These are phyloP conservation scores for Gibbula magus DNA, from an alignment of 2,888 invertebrate species.

Conservation along the genomic window DNA sequence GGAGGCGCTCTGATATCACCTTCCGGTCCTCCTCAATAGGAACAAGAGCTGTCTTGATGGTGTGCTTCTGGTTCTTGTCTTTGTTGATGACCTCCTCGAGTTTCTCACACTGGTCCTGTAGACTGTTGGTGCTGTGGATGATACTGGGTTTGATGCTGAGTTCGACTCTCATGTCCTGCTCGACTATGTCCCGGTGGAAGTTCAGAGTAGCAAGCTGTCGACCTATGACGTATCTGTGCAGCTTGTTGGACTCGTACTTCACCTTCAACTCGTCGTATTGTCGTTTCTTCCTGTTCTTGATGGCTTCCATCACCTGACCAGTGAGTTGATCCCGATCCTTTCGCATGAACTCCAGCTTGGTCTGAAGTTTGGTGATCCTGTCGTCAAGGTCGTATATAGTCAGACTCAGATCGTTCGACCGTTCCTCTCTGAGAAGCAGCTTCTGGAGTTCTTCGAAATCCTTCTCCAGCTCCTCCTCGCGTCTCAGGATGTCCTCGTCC, in stretches of 20 bases:
- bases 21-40: slow-evolving; percentile 58
- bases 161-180: slow-evolving; percentile 60
- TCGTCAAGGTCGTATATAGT: slow-evolving; percentile 52
- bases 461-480: slow-evolving; percentile 56
- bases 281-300: slow-evolving; percentile 40
- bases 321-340: slow-evolving; percentile 51
- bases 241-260: slow-evolving; percentile 57
- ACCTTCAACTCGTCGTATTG: slow-evolving; percentile 50
- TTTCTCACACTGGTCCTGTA: slow-evolving; percentile 64
- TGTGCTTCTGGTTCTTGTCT: slow-evolving; percentile 57
- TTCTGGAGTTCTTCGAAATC: slow-evolving; percentile 54
- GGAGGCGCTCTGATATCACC: slow-evolving; percentile 48
- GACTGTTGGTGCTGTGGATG: slow-evolving; percentile 61
- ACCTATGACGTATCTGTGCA: slow-evolving; percentile 58
- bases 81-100: slow-evolving; percentile 57
- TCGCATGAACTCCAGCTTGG: slow-evolving; percentile 43
- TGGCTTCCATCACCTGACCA: slow-evolving; percentile 45
- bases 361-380: slow-evolving; percentile 39
- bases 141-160: slow-evolving; percentile 58
- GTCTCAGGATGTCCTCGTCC: slow-evolving; percentile 49
- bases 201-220: slow-evolving; percentile 54
- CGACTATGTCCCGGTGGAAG: slow-evolving; percentile 53
- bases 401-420: slow-evolving; percentile 53
- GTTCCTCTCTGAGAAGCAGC: slow-evolving; percentile 58
- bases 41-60: slow-evolving; percentile 59